phyloP scores from a whole-genome alignment of 2,797 vertebrate genomes.

The Cynopterus sphinx region DNA sequence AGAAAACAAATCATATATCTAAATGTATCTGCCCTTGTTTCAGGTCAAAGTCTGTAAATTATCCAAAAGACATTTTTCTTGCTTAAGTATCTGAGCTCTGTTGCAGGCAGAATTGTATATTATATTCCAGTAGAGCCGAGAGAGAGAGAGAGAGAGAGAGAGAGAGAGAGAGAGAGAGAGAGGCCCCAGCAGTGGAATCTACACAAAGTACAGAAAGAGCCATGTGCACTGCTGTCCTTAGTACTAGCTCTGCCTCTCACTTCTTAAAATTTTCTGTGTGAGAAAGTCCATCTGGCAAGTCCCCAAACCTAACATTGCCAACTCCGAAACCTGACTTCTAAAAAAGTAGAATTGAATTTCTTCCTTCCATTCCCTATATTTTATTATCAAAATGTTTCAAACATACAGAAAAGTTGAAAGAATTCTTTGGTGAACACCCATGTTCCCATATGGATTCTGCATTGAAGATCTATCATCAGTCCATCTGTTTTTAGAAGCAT shows the following conservation, averaged over 20 bases:
- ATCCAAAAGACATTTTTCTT: slow-evolving; percentile 65
- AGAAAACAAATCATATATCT: slow-evolving; percentile 65
- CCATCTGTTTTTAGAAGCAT: background rate
- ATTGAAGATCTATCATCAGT: no score
- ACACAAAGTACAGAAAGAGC: no score
- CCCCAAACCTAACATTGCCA: background rate
- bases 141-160: background rate
- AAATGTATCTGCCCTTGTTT: slow-evolving; percentile 76
- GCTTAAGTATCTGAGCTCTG: slow-evolving; percentile 43
- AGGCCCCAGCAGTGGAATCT: no score
- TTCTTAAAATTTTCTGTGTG: background rate
- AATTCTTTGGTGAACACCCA: background rate
- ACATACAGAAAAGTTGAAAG: background rate
- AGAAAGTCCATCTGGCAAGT: background rate
- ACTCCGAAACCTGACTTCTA: background rate
- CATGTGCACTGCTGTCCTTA: background rate
- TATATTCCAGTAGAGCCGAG: background rate
- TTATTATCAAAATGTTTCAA: background rate
- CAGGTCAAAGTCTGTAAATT: slow-evolving; percentile 70
- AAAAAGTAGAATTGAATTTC: background rate
- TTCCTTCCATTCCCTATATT: background rate
- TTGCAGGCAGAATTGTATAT: background rate
- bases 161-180: background rate
- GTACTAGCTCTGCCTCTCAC: background rate
- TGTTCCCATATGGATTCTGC: background rate